Base-by-base conservation (phyloP, 2,888 invertebrate genomes). In the Hemithea aestivaria region DNA sequence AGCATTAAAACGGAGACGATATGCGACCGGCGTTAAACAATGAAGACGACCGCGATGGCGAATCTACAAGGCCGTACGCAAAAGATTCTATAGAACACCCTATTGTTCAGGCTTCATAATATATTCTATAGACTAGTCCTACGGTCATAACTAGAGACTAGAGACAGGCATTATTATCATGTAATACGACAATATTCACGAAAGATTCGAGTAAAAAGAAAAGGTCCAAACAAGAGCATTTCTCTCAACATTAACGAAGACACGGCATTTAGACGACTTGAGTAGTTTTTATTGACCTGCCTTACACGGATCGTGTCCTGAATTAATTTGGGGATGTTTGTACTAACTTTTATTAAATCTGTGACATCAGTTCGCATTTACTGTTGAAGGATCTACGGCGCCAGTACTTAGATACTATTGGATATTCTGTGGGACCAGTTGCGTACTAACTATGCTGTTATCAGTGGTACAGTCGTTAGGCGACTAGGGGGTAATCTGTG, bases 301-400 rank as follows among this genome's bases (percentile, higher is more conserved):
- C 56, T 65, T 53, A 61, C 59, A 59, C 56, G 49, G 53, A 50
- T 54, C 66, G 65, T 66, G 66, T 56, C 52, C 51, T 47, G 66
- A 65, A 66, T 66, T 62, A 63, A 63, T 66, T 54, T 51, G 4
- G 34, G 22, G 39, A 45, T 43, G 29, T 35, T 10, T 6, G 30
- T 31, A 12, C 23, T 27, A 6, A 11, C 16, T 16, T 16, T 16
- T 16, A 16, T 16, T 16, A 4, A 16, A 16, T 16, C 16, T 16
- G 16, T 16, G 16, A 16, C 5, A 16, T 16, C 27, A 8, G 12
- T 27, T 16, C 7, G 1, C 21, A 33, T 31, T 16, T 27, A 20
- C 31, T 38, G 8, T n/a, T 6, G 10, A 16, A 16, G 27, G 7
- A 27, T 28, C 32, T 38, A 20, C 20, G 27, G 20, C 20, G n/a